Conservation (phyloP, 2,888 invertebrate species). For the Alloscopus bannaensis region DNA sequence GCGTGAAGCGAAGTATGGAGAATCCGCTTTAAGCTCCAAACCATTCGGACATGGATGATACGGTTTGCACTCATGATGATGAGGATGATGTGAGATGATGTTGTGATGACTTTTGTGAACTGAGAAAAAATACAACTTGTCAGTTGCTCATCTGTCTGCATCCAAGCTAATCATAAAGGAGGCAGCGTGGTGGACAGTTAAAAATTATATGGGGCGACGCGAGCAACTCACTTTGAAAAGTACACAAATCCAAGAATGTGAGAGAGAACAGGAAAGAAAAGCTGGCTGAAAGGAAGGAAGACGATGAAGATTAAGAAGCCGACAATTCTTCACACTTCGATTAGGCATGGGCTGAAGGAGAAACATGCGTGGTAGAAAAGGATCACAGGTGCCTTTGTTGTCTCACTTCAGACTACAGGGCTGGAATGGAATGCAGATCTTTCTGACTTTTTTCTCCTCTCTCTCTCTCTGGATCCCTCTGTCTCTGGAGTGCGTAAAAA, state of each 20-base stretch:
- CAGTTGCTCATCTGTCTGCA: slow-evolving; percentile 43
- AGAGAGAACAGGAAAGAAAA: neutral
- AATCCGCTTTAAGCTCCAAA: slow-evolving; percentile 39
- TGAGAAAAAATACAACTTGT: slow-evolving; percentile 50
- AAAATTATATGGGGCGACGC: slow-evolving; percentile 34
- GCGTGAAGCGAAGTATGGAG: slow-evolving; percentile 24
- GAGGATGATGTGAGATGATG: slow-evolving; percentile 30
- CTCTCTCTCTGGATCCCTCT: slow-evolving; percentile 32
- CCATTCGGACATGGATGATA: slow-evolving; percentile 35
- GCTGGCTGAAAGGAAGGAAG: slow-evolving; percentile 5
- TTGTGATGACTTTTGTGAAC: slow-evolving; percentile 57
- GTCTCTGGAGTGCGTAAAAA: slow-evolving; percentile 53
- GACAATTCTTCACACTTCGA: slow-evolving; percentile 48
- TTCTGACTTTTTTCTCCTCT: no score
- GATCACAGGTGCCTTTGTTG: slow-evolving; percentile 46
- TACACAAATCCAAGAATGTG: slow-evolving; percentile 5
- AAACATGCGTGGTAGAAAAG: neutral
- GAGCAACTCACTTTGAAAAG: slow-evolving; percentile 32
- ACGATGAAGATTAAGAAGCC: slow-evolving; percentile 30
- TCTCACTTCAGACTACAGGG: slow-evolving; percentile 37
- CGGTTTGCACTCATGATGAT: slow-evolving; percentile 49
- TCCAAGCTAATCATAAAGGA: slow-evolving; percentile 1
- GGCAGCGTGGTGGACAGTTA: slow-evolving; percentile 15
- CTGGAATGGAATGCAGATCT: slow-evolving; percentile 60
- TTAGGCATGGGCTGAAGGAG: slow-evolving; percentile 26